Base-by-base conservation (phyloP, 1,140 invertebrate species). In the Heliconius melpomene region DNA sequence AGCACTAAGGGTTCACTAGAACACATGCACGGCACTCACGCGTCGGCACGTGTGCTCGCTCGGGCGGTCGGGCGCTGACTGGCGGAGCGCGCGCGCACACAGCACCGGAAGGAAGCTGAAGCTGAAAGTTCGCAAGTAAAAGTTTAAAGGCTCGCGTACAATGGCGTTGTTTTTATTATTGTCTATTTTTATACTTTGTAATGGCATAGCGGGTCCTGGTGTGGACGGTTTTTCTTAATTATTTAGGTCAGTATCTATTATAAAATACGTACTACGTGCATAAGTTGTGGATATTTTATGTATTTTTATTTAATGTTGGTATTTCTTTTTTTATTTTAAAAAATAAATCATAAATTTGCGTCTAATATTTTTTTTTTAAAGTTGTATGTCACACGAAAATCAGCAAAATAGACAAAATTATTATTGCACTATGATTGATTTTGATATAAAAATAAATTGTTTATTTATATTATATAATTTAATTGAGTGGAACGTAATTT, bases 101-200 rank as follows among this genome's bases (percentile, higher is more conserved):
- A 89, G 90, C 88, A 70, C 91, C 93, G 91, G 92, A 94, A 94
- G 93, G 93, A 94, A 94, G 88, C 88, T 87, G 88, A 84, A 88
- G 83, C 90, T 89, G 88, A 91, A 94, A 92, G 88, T 92, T 88
- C 84, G 84, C 87, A 78, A 88, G 89, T 90, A 93, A 91, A 91
- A 91, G 90, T 91, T 91, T 88, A 82, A 86, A 87, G 88, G 84
- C 83, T 79, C 85, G 84, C 83, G 79, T 81, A 82, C 84, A 88
- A 81, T 81, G 72, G 70, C 76, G 76, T 16, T 50, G 66, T 46
- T 77, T 77, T 46, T 77, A 38, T 72, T 77, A 16, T 77, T 29
- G 60, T 77, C 76, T 77, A 77, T 77, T 77, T 77, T 77, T 77
- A 77, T n/a, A 46, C 40, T 73, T 40, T 23, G 54, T 66, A 26